Evolutionary conservation across 2,113 vertebrate species (phyloP).

Genomic region (Cyprinus carpio): DNA sequence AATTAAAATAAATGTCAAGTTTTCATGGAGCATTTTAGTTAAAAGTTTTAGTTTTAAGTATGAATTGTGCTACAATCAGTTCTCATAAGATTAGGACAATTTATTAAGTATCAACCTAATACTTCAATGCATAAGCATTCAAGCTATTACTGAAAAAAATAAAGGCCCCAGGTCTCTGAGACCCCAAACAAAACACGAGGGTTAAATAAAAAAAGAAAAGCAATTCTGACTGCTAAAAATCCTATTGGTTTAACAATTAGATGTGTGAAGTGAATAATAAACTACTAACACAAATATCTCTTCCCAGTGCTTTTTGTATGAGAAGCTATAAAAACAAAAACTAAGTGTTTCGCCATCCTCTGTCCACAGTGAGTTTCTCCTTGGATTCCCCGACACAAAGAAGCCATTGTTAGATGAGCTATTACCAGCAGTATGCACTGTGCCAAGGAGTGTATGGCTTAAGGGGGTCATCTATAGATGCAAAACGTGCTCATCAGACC

Average conservation of each 20-base stretch:
- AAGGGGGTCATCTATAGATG: conserved; percentile 78
- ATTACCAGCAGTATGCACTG: conserved; percentile 86
- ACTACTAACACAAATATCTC: conserved; percentile 80
- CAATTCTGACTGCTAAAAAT: conserved; percentile 77
- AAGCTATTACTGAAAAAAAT: not conserved
- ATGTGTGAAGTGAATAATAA: conserved; percentile 53
- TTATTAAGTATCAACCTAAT: not conserved
- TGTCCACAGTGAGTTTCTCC: conserved; percentile 84
- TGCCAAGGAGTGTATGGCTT: conserved; percentile 83
- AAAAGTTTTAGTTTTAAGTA: no score
- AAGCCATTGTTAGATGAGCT: conserved; percentile 90
- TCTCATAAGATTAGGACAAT: not conserved
- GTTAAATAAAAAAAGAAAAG: conserved; percentile 48
- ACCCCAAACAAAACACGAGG: not conserved
- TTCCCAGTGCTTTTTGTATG: conserved; percentile 79
- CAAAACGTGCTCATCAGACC: conserved; percentile 82
- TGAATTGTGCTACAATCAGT: not conserved
- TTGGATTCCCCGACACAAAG: conserved; percentile 94
- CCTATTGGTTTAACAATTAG: conserved; percentile 77
- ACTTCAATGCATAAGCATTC: not conserved
- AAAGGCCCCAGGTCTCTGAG: not conserved
- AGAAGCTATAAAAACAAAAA: conserved; percentile 68
- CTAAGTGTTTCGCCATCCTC: conserved; percentile 80
- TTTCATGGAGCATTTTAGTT: not conserved
- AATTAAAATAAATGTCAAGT: not conserved